These are phyloP conservation scores for Bombus impatiens DNA, from an alignment of 1,140 invertebrate genomes.

Conservation along the genomic window DNA sequence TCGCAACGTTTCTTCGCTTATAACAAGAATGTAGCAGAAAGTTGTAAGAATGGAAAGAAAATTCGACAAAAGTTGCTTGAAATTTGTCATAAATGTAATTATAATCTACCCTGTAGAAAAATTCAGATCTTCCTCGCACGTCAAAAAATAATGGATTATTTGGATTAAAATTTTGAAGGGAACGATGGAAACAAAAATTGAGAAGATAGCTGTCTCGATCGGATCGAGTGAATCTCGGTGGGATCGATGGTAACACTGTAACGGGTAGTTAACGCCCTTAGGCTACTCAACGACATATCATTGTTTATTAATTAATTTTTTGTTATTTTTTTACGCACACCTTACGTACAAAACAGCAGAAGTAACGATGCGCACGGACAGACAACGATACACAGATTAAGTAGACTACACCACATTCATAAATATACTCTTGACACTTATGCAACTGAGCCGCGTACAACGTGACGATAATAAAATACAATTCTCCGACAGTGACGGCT, in stretches of 20 bases:
- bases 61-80: background rate
- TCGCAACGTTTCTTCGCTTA: background rate
- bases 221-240: slow-evolving; percentile 8
- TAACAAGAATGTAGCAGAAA: background rate
- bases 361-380: slow-evolving; percentile 67
- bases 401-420: slow-evolving; percentile 55
- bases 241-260: slow-evolving; percentile 46
- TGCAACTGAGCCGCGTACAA: slow-evolving; percentile 66
- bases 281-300: slow-evolving; percentile 62
- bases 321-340: slow-evolving; percentile 35
- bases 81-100: too few relatives aligned
- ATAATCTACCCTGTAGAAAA: too few relatives aligned
- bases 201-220: background rate
- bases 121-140: too few relatives aligned
- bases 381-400: slow-evolving; percentile 53
- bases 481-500: slow-evolving; percentile 20
- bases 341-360: slow-evolving; percentile 70
- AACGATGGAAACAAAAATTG: background rate
- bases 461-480: slow-evolving; percentile 67
- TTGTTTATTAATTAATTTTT: slow-evolving; percentile 42
- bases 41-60: background rate
- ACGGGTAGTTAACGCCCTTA: slow-evolving; percentile 56
- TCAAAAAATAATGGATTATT: too few relatives aligned
- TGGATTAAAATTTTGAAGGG: background rate
- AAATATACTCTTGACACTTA: slow-evolving; percentile 69